These are phyloP conservation scores for Catagonus wagneri DNA, from an alignment of 2,113 vertebrate species.

Conservation along the genomic window DNA sequence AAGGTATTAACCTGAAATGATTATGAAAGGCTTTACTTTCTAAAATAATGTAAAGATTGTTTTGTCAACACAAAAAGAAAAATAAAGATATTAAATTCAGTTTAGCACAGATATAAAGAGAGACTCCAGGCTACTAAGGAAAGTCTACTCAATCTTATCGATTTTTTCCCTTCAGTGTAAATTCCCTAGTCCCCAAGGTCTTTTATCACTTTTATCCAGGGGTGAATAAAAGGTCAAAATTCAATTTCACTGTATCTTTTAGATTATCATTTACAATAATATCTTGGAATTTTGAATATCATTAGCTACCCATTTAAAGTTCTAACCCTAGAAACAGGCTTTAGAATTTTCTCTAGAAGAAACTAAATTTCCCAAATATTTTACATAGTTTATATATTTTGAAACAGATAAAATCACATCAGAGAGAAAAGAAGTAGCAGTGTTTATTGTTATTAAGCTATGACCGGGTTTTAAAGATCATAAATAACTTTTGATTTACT, in stretches of 20 bases:
- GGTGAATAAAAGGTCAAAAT: constrained; percentile 57
- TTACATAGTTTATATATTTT: constrained; percentile 33
- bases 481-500: background rate
- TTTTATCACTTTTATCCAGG: constrained; percentile 67
- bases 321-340: constrained; percentile 23
- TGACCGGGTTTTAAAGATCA: background rate
- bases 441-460: background rate
- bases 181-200: background rate
- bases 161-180: constrained; percentile 44
- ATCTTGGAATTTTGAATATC: constrained; percentile 22
- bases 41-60: constrained; percentile 4
- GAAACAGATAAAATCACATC: background rate
- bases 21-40: constrained; percentile 23
- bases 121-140: constrained; percentile 5
- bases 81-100: background rate
- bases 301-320: constrained; percentile 14
- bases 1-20: background rate
- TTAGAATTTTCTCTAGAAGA: constrained; percentile 5
- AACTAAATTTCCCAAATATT: background rate
- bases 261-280: constrained; percentile 58
- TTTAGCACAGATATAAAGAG: constrained; percentile 44
- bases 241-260: constrained; percentile 65
- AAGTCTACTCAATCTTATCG: constrained; percentile 62
- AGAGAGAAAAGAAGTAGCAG: background rate
- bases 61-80: constrained; percentile 16